Conservation (phyloP, 1,140 invertebrate species). For the Caenorhabditis inopinata region DNA sequence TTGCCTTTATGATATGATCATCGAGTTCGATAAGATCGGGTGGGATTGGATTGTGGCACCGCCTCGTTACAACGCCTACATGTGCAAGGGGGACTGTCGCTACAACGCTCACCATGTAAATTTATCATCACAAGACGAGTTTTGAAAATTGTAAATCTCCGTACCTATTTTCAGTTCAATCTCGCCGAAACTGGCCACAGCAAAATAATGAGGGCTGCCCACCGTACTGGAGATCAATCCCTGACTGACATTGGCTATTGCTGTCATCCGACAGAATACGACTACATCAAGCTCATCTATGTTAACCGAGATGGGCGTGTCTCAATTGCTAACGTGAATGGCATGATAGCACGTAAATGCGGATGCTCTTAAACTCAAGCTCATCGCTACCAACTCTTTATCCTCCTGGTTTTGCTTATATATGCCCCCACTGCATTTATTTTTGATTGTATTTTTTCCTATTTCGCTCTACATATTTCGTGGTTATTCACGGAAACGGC, state of each 20-base stretch:
- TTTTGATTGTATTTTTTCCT: too few relatives aligned
- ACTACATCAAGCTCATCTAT: conserved; percentile 27
- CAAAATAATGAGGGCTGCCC: neutral
- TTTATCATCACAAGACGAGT: neutral
- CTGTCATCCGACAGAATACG: conserved; percentile 33
- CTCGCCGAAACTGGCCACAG: neutral
- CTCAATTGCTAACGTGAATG: neutral
- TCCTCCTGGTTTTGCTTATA: too few relatives aligned
- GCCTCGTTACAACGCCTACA: conserved; percentile 22
- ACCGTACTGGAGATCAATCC: neutral
- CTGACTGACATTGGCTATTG: neutral
- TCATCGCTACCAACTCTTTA: too few relatives aligned
- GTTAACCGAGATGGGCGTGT: neutral
- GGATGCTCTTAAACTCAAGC: conserved; percentile 8
- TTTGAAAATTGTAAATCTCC: neutral
- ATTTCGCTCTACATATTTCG: too few relatives aligned
- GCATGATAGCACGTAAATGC: conserved; percentile 31
- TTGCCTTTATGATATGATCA: conserved; percentile 36
- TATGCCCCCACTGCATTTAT: too few relatives aligned
- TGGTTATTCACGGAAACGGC: too few relatives aligned
- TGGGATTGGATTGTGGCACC: conserved; percentile 38
- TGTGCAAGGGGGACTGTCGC: conserved; percentile 36
- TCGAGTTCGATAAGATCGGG: conserved; percentile 35
- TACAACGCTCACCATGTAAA: neutral
- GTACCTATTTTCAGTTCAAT: neutral